These are phyloP conservation scores for Cyphomyrmex costatus DNA, from an alignment of 1,140 invertebrate species.

Conservation along the genomic window DNA sequence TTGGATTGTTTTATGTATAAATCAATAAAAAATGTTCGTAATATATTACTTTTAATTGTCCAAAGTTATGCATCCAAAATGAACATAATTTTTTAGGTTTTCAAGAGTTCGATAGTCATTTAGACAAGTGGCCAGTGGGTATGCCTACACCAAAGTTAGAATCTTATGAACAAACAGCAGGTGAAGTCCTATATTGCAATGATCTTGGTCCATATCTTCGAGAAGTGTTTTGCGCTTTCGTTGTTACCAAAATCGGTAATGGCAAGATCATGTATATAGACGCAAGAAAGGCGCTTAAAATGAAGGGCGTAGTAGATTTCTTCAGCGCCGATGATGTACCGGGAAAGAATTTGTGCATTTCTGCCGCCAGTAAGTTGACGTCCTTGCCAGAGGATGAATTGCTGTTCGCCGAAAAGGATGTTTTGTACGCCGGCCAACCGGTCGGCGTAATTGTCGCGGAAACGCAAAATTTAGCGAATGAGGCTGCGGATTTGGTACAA, in stretches of 20 bases:
- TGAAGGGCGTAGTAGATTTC: constrained; percentile 91
- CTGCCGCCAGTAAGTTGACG: constrained; percentile 60
- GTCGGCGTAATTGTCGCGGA: constrained; percentile 91
- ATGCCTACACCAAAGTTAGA: constrained; percentile 93
- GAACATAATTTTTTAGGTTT: constrained; percentile 85
- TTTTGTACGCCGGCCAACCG: constrained; percentile 91
- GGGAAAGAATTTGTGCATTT: constrained; percentile 89
- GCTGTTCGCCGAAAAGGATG: constrained; percentile 86
- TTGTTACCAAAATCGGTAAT: constrained; percentile 87
- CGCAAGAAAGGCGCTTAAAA: constrained; percentile 87
- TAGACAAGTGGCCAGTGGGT: constrained; percentile 91
- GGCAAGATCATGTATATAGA: constrained; percentile 88
- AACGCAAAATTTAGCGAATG: constrained; percentile 88
- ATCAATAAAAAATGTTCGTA: too few relatives aligned
- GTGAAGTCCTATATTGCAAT: constrained; percentile 90
- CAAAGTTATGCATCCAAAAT: neutral
- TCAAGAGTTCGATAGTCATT: constrained; percentile 92
- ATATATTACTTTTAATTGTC: neutral
- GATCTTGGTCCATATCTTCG: constrained; percentile 88
- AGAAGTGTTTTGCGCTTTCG: constrained; percentile 91
- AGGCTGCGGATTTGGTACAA: constrained; percentile 89
- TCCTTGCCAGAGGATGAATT: constrained; percentile 79
- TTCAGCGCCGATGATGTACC: constrained; percentile 92
- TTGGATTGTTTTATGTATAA: too few relatives aligned
- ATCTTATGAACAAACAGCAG: constrained; percentile 91